These are phyloP conservation scores for Valencia hispanica DNA, from an alignment of 2,797 vertebrate species.

Conservation along the genomic window DNA sequence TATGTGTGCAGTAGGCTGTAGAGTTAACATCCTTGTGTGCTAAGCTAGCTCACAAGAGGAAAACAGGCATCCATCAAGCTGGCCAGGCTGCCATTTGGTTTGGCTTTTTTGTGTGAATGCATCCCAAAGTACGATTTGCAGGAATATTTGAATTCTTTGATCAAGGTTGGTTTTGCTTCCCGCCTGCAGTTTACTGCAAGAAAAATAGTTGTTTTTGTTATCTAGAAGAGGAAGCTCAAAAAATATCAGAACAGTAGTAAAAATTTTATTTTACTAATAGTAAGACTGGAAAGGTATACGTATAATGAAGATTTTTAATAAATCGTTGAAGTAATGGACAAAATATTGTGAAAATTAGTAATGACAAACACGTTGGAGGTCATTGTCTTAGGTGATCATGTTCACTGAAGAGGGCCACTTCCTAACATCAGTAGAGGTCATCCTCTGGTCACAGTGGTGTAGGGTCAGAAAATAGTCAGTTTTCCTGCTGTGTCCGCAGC, in stretches of 20 bases:
- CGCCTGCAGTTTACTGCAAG: conserved; percentile 46
- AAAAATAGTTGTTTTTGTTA: conserved; percentile 18
- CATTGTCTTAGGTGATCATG: conserved; percentile 16
- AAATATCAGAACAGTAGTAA: background rate
- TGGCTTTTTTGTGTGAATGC: conserved; percentile 34
- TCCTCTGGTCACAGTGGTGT: conserved; percentile 52
- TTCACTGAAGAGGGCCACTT: conserved; percentile 35
- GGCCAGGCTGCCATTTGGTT: conserved; percentile 32
- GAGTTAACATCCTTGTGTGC: conserved; percentile 52
- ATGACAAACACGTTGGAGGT: conserved; percentile 24
- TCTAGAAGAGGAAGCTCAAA: conserved; percentile 45
- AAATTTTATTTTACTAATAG: background rate
- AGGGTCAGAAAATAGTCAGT: conserved; percentile 70
- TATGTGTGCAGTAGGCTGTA: conserved; percentile 51
- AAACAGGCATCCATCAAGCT: conserved; percentile 54
- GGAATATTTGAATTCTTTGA: conserved; percentile 53
- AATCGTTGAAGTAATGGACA: too few species aligned
- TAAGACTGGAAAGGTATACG: background rate
- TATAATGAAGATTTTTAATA: background rate
- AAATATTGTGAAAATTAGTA: background rate
- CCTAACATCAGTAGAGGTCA: conserved; percentile 57
- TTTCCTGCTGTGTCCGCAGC: conserved; percentile 74
- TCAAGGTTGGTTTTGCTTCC: conserved; percentile 22
- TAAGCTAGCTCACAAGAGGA: conserved; percentile 37
- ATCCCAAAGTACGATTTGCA: conserved; percentile 41